Conservation (phyloP, 2,888 invertebrate genomes). For the Drosophila pullipes region DNA sequence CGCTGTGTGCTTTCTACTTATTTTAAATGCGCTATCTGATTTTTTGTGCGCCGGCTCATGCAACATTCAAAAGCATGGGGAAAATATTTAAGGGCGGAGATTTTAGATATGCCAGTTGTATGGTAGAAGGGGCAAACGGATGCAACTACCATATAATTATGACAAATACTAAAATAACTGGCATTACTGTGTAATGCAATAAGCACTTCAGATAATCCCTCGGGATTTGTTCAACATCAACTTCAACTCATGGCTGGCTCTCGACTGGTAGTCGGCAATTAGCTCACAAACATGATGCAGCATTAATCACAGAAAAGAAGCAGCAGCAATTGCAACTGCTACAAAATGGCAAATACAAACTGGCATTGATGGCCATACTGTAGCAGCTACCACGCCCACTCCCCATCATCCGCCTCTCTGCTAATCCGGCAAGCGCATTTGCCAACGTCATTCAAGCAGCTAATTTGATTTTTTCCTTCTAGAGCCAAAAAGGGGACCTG, state of each 20-base stretch:
- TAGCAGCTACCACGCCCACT: slow-evolving; percentile 42
- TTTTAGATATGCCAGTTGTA: slow-evolving; percentile 43
- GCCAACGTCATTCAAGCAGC: slow-evolving; percentile 74
- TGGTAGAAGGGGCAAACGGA: slow-evolving; percentile 1
- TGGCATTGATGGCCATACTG: slow-evolving; percentile 41
- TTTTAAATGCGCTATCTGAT: slow-evolving; percentile 78
- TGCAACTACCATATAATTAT: slow-evolving; percentile 55
- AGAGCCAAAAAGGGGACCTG: slow-evolving; percentile 36
- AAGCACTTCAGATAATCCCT: slow-evolving; percentile 56
- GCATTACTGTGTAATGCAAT: slow-evolving; percentile 66
- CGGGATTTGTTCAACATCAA: background rate
- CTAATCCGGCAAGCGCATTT: slow-evolving; percentile 73
- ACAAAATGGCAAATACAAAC: slow-evolving; percentile 21
- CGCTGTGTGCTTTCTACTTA: slow-evolving; percentile 73
- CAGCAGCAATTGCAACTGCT: slow-evolving; percentile 24
- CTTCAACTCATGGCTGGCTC: background rate
- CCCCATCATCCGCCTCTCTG: slow-evolving; percentile 12
- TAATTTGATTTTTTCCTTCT: slow-evolving; percentile 73
- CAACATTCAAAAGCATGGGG: slow-evolving; percentile 68
- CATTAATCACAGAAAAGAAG: slow-evolving; percentile 62
- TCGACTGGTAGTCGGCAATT: slow-evolving; percentile 55
- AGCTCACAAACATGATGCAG: slow-evolving; percentile 67
- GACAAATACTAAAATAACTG: slow-evolving; percentile 32
- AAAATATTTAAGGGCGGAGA: slow-evolving; percentile 72
- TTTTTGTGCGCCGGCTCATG: slow-evolving; percentile 69